Evolutionary conservation across 2,797 vertebrate genomes (phyloP), one percentile per base, ranked within the genome.

Genomic region (Anas bernieri): DNA sequence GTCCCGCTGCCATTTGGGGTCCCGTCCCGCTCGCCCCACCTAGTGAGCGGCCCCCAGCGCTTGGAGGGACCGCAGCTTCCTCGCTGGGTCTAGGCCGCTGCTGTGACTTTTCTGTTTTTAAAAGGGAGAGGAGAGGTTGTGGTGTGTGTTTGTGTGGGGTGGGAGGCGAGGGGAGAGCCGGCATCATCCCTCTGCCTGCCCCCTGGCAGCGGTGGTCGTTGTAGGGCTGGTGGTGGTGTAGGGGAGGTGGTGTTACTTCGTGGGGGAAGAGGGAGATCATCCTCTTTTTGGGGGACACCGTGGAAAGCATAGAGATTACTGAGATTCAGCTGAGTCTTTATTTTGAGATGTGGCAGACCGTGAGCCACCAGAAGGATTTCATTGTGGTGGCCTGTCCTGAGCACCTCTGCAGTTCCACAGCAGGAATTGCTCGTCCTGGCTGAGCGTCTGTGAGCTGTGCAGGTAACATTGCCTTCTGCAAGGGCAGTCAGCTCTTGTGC

Each of bases 401-500:
- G 37, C 37, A 9, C 15, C 10, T 18, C 0, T 21, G 1, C 5
- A 25, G 28, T 28, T 23, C 4, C 28, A 4, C 20, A 28, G 0
- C 15, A 31, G 45, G 33, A 79, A 43, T 17, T 17, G 30, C 11
- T 2, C 17, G 17, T 22, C 28, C 5, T 14, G 33, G 48, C 25
- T 15, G 4, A 4, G 9, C 33, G 43, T 18, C 37, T 45, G 31
- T 16, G 17, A 74, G 20, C 2, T 20, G 4, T 14, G 17, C 4
- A 18, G 26, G 6, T 3, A 5, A 1, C 7, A 5, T 3, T 37
- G 31, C 7, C 16, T 61, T 8, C 43, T 43, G 12, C 58, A 56
- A 83, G 48, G 30, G 31, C 54, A 11, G 30, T 35, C 54, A 11
- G 21, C 3, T 37, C 5, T 37, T 11, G 16, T 52, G 46, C 50